Conservation (phyloP, 2,797 vertebrate species). For the Linurgus olivaceus region DNA sequence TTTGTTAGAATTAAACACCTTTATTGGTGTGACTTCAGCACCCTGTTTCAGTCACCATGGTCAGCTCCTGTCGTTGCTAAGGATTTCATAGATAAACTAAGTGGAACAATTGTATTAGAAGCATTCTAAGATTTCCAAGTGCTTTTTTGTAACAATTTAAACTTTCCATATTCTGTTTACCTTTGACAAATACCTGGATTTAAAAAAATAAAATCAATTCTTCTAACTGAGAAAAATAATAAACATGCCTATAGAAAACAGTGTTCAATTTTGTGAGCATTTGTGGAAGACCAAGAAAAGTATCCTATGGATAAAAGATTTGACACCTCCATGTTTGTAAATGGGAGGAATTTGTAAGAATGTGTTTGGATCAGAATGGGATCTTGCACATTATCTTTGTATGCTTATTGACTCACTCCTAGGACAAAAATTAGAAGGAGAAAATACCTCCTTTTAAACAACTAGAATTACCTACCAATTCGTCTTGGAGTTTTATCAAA, state of each 20-base stretch:
- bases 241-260: not conserved
- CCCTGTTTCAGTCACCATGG: not conserved
- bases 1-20: not conserved
- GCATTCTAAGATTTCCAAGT: not conserved
- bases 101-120: not conserved
- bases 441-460: not conserved
- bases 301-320: not conserved
- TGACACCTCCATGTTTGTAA: not conserved
- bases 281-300: not conserved
- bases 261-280: not conserved
- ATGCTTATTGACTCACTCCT: not conserved
- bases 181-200: not conserved
- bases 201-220: rapidly evolving
- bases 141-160: not conserved
- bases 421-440: not conserved
- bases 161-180: not conserved
- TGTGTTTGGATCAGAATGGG: not conserved
- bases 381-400: not conserved
- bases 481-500: not conserved
- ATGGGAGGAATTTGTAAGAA: not conserved
- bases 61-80: not conserved
- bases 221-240: not conserved
- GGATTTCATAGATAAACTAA: not conserved
- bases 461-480: not conserved
- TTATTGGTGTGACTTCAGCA: not conserved